Evolutionary conservation across 2,797 vertebrate species (phyloP), one percentile per base, ranked within the genome.

Genomic region (Erpetoichthys calabaricus): DNA sequence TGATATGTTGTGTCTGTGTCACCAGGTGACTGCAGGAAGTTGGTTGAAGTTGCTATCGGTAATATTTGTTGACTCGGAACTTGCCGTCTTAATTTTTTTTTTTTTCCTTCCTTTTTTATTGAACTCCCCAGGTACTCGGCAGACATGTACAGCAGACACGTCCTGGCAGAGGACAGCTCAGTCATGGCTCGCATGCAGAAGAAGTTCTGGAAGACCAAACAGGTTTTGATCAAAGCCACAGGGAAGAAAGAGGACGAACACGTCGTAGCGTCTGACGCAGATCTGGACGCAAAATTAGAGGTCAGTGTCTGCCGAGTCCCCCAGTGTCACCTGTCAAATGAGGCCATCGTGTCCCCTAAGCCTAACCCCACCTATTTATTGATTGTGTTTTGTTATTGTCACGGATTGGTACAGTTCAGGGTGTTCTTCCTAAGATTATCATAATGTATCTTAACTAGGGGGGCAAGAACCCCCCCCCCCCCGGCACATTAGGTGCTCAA

Each of bases 201-300:
- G 71, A 92, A 91, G 73, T 90, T 86, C 57, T 90, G 87, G 88
- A 89, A 91, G 77, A 83, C 75, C n/a, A 90, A 89, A 61, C 82
- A 92, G 75, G 83, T 84, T 47, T 70, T 89, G 58, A 89, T 88
- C 67, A 86, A 91, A 68, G 89, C 87, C 64, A 91, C 90, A 0
- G 89, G 91, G 45, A 92, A 91, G 70, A 91, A 90, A 63, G 80
- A 92, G 72, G 86, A 91, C n/a, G 83, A 90, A 56, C 76, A 84
- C 2, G 79, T 88, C 56, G 85, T 88, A 73, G 86, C 81, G 0
- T 89, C 87, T 0, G 88, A 92, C 1, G 86, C 87, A 0, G 87
- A 92, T 53, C 75, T 91, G 69, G 85, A 88, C 44, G 82, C 84
- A 59, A 90, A 91, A 66, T 75, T 84, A 0, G 81, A 89, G 87